A percentile compares a stretch with the other conserved stretches of the same genome.
These are phyloP conservation scores for Polydrusus cervinus DNA, from an alignment of 2,888 invertebrate genomes.

Conservation along the genomic window DNA sequence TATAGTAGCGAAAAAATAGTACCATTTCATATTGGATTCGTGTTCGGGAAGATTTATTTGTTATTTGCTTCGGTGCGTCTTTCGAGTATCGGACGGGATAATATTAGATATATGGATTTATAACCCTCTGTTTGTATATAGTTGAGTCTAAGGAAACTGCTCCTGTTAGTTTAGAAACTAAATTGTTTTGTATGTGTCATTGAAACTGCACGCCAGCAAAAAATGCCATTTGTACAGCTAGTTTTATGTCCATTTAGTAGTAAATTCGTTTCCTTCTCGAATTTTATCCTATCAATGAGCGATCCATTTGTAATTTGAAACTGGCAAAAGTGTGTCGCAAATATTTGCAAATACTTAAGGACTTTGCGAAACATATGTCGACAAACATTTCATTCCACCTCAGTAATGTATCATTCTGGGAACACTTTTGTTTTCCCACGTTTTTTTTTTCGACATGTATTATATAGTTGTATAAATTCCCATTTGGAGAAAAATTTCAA, in stretches of 20 bases:
- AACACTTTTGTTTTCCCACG: constrained; percentile 15
- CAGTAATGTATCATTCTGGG: constrained; percentile 34
- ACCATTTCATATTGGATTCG: constrained; percentile 42
- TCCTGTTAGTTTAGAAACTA: too few species aligned
- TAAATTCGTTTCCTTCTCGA: background rate
- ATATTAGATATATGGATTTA: background rate
- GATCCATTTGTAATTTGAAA: constrained; percentile 66
- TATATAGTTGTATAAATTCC: too few species aligned
- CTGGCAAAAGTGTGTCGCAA: constrained; percentile 63
- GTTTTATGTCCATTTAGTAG: background rate
- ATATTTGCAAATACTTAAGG: constrained; percentile 64
- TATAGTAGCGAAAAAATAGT: constrained; percentile 59
- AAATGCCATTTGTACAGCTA: background rate
- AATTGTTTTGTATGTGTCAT: too few species aligned
- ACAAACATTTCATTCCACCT: constrained; percentile 57
- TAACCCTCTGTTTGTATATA: background rate
- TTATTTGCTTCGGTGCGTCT: constrained; percentile 48
- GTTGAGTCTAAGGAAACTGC: background rate
- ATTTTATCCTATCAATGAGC: constrained; percentile 41
- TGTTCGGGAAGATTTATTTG: constrained; percentile 49
- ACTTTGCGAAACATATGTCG: constrained; percentile 61
- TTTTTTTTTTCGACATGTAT: background rate
- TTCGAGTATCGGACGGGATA: background rate
- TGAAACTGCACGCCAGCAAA: too few species aligned
- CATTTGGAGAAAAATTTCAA: too few species aligned